Conservation (phyloP, 2,888 invertebrate genomes). For the Falcaria lacertinaria region DNA sequence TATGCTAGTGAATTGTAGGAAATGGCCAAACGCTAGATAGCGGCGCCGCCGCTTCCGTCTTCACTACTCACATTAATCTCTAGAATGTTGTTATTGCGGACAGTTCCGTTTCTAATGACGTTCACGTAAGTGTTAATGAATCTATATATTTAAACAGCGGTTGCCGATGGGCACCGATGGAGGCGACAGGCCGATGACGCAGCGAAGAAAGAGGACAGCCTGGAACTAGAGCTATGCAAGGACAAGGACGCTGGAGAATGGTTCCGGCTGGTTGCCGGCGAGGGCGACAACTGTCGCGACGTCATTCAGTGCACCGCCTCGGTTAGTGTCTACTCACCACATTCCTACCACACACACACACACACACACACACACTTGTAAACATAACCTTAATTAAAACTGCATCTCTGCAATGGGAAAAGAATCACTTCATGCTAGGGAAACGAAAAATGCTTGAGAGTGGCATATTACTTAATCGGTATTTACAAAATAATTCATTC, state of each 20-base stretch:
- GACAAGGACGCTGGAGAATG: constrained; percentile 97
- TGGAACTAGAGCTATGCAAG: constrained; percentile 94
- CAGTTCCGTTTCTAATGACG: neutral
- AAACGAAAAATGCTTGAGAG: too few relatives aligned
- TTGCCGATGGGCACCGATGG: constrained; percentile 76
- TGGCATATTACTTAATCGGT: too few relatives aligned
- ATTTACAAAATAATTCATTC: too few relatives aligned
- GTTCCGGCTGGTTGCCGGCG: constrained; percentile 94
- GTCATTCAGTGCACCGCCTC: constrained; percentile 97
- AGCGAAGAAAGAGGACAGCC: constrained; percentile 90
- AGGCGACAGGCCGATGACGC: constrained; percentile 84
- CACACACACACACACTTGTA: too few relatives aligned
- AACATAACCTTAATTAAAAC: constrained; percentile 7
- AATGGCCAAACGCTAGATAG: neutral
- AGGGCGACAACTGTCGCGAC: constrained; percentile 95
- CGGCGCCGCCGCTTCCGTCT: neutral
- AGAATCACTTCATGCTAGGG: too few relatives aligned
- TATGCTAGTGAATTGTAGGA: neutral
- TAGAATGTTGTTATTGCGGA: neutral
- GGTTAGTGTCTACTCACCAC: constrained; percentile 76
- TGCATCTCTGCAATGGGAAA: neutral
- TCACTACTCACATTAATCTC: neutral
- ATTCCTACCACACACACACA: constrained; percentile 23
- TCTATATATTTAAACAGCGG: constrained; percentile 50
- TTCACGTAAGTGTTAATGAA: too few relatives aligned